Evolutionary conservation across 2,888 invertebrate species (phyloP).

Genomic region (Caenorhabditis sp.): DNA sequence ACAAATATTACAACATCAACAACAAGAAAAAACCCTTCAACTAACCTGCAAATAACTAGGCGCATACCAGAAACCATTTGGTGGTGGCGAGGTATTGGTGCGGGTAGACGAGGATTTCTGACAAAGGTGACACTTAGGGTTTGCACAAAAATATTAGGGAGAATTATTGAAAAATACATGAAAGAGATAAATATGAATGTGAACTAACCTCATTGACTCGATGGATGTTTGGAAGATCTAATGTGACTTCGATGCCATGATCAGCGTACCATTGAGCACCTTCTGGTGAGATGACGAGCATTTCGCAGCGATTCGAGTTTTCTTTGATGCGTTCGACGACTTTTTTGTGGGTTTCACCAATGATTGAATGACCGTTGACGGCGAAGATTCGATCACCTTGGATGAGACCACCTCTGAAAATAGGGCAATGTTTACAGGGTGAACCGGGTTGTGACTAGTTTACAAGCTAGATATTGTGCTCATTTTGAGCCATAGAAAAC

Average conservation of each 20-base stretch:
- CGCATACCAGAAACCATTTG: slow-evolving; percentile 48
- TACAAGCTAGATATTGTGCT: too few species aligned
- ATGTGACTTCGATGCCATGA: slow-evolving; percentile 53
- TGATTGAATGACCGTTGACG: slow-evolving; percentile 67
- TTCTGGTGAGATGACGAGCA: slow-evolving; percentile 84
- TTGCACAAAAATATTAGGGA: background rate
- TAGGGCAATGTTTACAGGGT: slow-evolving; percentile 6
- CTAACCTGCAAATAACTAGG: slow-evolving; percentile 35
- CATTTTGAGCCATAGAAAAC: too few species aligned
- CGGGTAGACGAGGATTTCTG: slow-evolving; percentile 16
- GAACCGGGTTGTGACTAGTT: too few species aligned
- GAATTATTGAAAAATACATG: background rate
- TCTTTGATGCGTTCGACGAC: slow-evolving; percentile 68
- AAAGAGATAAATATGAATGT: background rate
- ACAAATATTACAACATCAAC: background rate
- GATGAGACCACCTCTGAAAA: slow-evolving; percentile 56
- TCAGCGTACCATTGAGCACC: slow-evolving; percentile 79
- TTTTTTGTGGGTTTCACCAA: slow-evolving; percentile 64
- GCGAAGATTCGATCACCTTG: slow-evolving; percentile 69
- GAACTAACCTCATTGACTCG: slow-evolving; percentile 32
- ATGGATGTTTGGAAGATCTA: slow-evolving; percentile 51
- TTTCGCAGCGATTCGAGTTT: slow-evolving; percentile 78
- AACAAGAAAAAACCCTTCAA: background rate
- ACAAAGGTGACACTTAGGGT: background rate
- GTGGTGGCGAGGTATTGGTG: slow-evolving; percentile 44